Conservation (phyloP, 2,888 invertebrate genomes). For the Platynereis dumerilii region DNA sequence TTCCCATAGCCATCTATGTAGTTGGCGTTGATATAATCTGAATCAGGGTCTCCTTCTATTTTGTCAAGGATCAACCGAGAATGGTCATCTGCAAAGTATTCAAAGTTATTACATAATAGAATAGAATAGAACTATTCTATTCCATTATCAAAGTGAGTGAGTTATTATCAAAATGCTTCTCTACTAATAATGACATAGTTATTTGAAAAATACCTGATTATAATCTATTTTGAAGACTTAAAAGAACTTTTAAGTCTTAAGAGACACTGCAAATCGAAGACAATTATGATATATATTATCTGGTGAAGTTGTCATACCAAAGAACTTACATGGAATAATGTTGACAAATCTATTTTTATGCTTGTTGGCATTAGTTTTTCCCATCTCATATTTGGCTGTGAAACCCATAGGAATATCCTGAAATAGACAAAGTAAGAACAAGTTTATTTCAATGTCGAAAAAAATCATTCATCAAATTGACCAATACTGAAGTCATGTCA, state of each 20-base stretch:
- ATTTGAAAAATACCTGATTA: constrained; percentile 6
- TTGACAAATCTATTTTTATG: constrained; percentile 43
- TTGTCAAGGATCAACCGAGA: constrained; percentile 55
- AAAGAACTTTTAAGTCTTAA: too few species aligned
- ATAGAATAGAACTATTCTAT: background rate
- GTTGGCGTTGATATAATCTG: constrained; percentile 62
- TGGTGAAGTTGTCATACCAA: too few species aligned
- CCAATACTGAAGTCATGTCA: background rate
- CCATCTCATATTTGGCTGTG: constrained; percentile 23
- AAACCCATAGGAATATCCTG: constrained; percentile 39
- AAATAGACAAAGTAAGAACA: too few species aligned
- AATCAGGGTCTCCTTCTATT: constrained; percentile 47
- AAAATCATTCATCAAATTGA: background rate
- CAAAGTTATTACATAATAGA: too few species aligned
- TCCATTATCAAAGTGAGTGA: too few species aligned
- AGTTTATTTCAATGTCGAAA: background rate
- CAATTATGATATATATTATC: too few species aligned
- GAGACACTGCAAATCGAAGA: too few species aligned
- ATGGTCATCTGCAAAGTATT: constrained; percentile 60
- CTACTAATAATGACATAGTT: constrained; percentile 2
- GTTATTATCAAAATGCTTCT: background rate
- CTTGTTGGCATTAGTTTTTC: constrained; percentile 34
- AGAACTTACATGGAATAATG: constrained; percentile 40
- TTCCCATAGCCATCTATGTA: constrained; percentile 64
- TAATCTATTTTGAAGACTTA: too few species aligned